phyloP scores from a whole-genome alignment of 37 sponge, comb jelly and placozoan genomes.

The Aphrocallistes beatrix region DNA sequence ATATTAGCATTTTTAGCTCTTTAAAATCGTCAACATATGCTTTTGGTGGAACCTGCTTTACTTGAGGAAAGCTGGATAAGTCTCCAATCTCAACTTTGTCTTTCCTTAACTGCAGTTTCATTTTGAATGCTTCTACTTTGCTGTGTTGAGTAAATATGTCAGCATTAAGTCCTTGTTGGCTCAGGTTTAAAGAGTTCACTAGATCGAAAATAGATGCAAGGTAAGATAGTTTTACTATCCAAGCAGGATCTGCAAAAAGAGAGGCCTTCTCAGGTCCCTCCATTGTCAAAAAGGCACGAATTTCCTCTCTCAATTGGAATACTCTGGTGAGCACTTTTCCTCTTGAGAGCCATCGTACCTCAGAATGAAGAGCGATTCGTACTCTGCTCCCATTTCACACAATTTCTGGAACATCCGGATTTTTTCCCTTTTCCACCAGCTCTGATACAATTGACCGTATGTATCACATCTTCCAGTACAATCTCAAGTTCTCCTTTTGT shows the following conservation, averaged over 20 bases:
- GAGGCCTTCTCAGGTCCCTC: not conserved
- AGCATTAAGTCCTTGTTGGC: slow-evolving; percentile 11
- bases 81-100: slow-evolving; percentile 4
- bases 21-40: not conserved
- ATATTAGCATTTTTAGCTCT: slow-evolving; percentile 2
- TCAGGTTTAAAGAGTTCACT: not conserved
- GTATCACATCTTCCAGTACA: not conserved
- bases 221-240: not conserved
- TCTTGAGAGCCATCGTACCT: not conserved
- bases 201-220: not conserved
- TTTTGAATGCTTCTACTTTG: not conserved
- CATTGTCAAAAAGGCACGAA: not conserved
- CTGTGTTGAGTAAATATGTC: slow-evolving; percentile 10
- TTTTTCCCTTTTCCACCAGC: not conserved
- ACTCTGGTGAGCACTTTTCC: slow-evolving; percentile 15
- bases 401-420: slow-evolving; percentile 5
- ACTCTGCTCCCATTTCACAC: not conserved
- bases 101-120: slow-evolving; percentile 8
- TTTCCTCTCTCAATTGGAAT: slow-evolving; percentile 14
- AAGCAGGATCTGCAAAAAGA: not conserved
- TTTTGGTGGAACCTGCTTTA: not conserved
- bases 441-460: not conserved
- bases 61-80: slow-evolving; percentile 6
- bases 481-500: not conserved
- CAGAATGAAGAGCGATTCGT: not conserved